These are phyloP conservation scores for Leptinotarsa undecemlineata DNA, from an alignment of 1,140 invertebrate genomes.

Conservation along the genomic window DNA sequence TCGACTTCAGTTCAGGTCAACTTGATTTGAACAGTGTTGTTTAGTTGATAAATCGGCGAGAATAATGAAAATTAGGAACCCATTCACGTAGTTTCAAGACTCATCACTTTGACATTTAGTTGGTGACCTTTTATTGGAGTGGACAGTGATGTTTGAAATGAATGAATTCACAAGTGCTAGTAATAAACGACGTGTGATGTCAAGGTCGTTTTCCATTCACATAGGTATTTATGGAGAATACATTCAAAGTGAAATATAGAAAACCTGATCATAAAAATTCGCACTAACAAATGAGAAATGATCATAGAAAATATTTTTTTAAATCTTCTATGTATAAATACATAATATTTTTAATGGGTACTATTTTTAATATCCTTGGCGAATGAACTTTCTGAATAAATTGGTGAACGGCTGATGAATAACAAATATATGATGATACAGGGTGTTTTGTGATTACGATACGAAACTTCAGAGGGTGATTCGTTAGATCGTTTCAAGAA, in stretches of 20 bases:
- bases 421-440: no score
- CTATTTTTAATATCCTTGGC: no score
- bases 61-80: not conserved
- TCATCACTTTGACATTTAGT: not conserved
- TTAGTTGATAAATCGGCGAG: not conserved
- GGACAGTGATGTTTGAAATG: not conserved
- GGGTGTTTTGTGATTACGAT: no score
- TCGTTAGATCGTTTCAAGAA: no score
- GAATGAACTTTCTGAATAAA: no score
- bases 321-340: no score
- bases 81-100: not conserved
- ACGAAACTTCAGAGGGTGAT: no score
- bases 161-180: not conserved
- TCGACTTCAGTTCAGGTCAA: not conserved
- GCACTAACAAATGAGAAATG: no score
- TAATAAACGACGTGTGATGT: conserved; percentile 1
- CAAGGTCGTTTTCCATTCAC: conserved; percentile 9
- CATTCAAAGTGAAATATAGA: not conserved
- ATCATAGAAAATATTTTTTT: no score
- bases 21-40: not conserved
- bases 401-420: no score
- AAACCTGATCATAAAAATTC: no score
- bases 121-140: not conserved
- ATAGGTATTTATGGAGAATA: not conserved
- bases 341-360: no score